Evolutionary conservation across 2,113 vertebrate species (phyloP).

Genomic region (Xenopus borealis): DNA sequence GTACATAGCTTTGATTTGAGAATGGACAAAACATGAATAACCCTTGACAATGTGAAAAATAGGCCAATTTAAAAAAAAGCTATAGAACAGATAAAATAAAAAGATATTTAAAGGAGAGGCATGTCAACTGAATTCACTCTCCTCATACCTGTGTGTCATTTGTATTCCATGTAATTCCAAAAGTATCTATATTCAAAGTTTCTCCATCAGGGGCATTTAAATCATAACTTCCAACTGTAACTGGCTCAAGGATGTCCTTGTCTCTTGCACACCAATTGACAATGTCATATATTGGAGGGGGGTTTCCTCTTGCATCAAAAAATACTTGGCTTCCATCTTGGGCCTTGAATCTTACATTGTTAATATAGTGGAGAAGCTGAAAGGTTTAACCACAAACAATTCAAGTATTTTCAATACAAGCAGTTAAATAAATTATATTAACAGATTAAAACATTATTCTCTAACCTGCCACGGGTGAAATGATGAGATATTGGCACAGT

Average conservation of each 20-base stretch:
- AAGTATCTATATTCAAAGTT: background rate
- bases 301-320: background rate
- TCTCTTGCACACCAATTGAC: constrained; percentile 3
- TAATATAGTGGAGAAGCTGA: background rate
- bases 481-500: background rate
- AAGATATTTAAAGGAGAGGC: too few species aligned
- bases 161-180: background rate
- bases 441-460: too few species aligned
- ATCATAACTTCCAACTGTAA: background rate
- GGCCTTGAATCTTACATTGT: too few species aligned
- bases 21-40: too few species aligned
- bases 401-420: too few species aligned
- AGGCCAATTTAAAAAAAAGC: too few species aligned
- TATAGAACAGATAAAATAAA: too few species aligned
- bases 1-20: too few species aligned
- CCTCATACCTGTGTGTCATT: background rate
- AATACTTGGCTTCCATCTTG: too few species aligned
- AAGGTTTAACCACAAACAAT: background rate
- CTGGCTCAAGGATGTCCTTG: background rate
- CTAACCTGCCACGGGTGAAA: background rate
- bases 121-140: background rate
- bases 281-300: constrained; percentile 8
- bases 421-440: too few species aligned
- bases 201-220: background rate
- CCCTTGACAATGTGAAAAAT: too few species aligned